Conservation (phyloP, 64 coral and sea anemone genomes). For the Montipora efflorescens region DNA sequence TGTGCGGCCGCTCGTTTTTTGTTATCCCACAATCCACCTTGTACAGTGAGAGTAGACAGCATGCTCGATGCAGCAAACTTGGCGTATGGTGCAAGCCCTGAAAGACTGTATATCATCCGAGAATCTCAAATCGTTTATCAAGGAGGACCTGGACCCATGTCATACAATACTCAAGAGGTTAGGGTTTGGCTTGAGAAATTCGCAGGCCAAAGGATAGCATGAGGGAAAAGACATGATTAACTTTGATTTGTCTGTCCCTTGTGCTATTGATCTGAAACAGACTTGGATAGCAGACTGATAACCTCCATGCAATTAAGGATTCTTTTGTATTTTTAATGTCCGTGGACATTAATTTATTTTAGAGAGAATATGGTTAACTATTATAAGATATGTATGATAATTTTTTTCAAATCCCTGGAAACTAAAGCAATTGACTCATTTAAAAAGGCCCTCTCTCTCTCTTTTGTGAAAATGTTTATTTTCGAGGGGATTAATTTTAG, state of each 20-base stretch:
- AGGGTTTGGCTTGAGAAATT: slow-evolving; percentile 63
- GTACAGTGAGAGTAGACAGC: slow-evolving; percentile 67
- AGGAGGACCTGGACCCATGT: slow-evolving; percentile 79
- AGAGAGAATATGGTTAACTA: no score
- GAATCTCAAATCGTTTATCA: slow-evolving; percentile 69
- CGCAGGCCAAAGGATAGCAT: background rate
- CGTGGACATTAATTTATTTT: no score
- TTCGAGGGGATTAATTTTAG: no score
- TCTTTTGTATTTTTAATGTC: no score
- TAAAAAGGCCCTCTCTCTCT: no score
- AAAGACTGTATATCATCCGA: slow-evolving; percentile 77
- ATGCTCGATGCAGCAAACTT: slow-evolving; percentile 84
- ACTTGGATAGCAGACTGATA: no score
- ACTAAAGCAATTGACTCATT: no score
- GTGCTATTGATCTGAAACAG: background rate
- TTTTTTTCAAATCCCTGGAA: no score
- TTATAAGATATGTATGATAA: no score
- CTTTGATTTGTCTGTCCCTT: no score
- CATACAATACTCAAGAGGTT: slow-evolving; percentile 67
- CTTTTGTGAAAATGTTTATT: no score
- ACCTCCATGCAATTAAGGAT: no score
- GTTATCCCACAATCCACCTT: slow-evolving; percentile 52
- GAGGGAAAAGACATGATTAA: background rate
- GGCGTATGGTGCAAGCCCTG: slow-evolving; percentile 80
- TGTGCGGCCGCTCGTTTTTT: slow-evolving; percentile 56